Evolutionary conservation across 2,888 invertebrate genomes (phyloP).

Genomic region (Melinaea menophilus): DNA sequence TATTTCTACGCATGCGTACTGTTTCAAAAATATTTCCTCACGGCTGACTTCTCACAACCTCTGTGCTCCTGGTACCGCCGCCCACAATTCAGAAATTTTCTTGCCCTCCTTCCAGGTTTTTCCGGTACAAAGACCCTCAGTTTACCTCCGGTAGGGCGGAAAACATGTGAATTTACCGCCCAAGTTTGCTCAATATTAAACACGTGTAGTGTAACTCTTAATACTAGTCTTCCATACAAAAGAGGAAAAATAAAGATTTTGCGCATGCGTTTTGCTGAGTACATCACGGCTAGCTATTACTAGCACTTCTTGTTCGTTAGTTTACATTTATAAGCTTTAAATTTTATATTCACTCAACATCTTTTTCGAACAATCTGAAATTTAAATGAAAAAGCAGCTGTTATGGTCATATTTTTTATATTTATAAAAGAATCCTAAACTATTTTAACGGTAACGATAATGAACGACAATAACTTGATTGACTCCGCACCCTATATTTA

Average conservation of each 20-base stretch:
- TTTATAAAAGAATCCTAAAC: no score
- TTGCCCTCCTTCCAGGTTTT: conserved; percentile 67
- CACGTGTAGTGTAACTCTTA: conserved; percentile 12
- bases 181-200: conserved; percentile 14
- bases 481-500: no score
- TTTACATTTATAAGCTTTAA: no score
- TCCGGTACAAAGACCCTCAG: conserved; percentile 55
- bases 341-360: no score
- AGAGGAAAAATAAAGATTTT: background rate
- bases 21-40: conserved; percentile 13
- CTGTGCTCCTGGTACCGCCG: conserved; percentile 63
- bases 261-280: background rate
- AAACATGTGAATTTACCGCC: conserved; percentile 28
- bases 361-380: no score
- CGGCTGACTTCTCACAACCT: conserved; percentile 35
- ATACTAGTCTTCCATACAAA: background rate
- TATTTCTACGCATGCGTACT: conserved; percentile 55
- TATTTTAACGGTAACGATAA: no score
- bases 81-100: conserved; percentile 75
- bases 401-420: no score
- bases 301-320: no score
- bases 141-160: conserved; percentile 65
- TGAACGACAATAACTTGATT: no score
- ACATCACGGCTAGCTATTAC: no score
- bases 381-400: no score